Conservation (phyloP, 92 coral and sea anemone genomes). For the Parazoanthus swiftii region DNA sequence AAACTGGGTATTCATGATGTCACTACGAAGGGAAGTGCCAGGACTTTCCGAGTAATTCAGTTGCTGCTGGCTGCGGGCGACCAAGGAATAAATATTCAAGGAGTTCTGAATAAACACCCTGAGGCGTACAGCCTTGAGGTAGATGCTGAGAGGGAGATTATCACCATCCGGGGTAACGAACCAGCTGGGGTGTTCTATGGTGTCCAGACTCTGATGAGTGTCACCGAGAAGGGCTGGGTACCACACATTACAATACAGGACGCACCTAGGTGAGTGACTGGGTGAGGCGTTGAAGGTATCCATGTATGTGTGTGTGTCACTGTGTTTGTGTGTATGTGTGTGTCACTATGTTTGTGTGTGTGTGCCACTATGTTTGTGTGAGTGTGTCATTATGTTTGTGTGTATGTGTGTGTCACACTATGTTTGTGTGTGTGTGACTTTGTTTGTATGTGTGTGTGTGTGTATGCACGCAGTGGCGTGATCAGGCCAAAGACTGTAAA, state of each 20-base stretch:
- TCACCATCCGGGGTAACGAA: constrained; percentile 60
- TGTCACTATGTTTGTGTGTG: neutral
- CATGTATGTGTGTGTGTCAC: no score
- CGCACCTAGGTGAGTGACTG: constrained; percentile 40
- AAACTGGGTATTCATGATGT: constrained; percentile 57
- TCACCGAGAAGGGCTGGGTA: constrained; percentile 50
- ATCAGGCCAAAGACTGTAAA: neutral
- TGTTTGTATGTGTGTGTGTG: no score
- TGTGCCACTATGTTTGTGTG: no score
- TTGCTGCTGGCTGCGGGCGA: constrained; percentile 39
- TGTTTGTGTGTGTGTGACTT: no score
- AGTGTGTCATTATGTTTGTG: no score
- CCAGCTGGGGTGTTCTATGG: constrained; percentile 72
- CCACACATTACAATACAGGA: constrained; percentile 59
- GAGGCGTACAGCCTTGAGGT: constrained; percentile 66
- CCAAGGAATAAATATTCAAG: constrained; percentile 34
- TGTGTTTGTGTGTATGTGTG: neutral
- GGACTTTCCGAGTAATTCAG: constrained; percentile 55
- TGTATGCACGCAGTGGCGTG: no score
- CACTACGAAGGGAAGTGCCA: constrained; percentile 43
- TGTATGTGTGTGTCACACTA: no score
- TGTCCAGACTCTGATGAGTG: constrained; percentile 71
- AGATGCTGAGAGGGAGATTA: constrained; percentile 46
- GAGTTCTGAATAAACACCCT: constrained; percentile 10
- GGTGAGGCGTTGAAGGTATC: neutral